Evolutionary conservation across 2,113 vertebrate species (phyloP).

Genomic region (Siniperca knerii): DNA sequence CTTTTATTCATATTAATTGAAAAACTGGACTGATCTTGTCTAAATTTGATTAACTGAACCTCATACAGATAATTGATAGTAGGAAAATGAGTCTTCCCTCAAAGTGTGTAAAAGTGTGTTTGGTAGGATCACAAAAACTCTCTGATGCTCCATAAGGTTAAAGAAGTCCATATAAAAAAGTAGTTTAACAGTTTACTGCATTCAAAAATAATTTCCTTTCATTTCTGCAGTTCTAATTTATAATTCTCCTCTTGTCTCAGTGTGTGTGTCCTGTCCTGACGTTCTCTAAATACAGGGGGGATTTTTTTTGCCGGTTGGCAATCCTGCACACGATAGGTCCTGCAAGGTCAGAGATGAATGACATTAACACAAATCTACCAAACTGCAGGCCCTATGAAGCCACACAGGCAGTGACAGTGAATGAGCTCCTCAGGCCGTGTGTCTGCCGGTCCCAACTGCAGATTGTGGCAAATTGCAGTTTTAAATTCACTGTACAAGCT

Average conservation of each 20-base stretch:
- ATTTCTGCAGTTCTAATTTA: not conserved
- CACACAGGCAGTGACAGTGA: not conserved
- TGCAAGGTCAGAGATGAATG: conserved; percentile 22
- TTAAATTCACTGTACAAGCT: not conserved
- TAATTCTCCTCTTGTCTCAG: not conserved
- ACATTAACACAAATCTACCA: not conserved
- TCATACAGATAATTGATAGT: not conserved
- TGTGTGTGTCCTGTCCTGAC: not conserved
- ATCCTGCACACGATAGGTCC: not conserved
- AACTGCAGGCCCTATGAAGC: not conserved
- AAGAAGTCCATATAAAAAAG: too few species aligned
- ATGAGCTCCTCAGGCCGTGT: not conserved
- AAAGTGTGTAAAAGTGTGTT: not conserved
- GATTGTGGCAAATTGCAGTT: not conserved
- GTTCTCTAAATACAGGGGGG: not conserved
- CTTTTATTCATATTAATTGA: not conserved
- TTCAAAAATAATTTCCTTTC: not conserved
- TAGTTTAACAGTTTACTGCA: not conserved
- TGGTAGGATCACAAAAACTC: not conserved
- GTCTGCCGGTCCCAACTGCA: not conserved
- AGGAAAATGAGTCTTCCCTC: not conserved
- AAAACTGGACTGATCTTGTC: too few species aligned
- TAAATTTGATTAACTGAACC: too few species aligned
- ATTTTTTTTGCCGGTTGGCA: not conserved
- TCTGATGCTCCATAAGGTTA: not conserved